Base-by-base conservation (phyloP, 2,888 invertebrate genomes). In the Euphydryas editha region DNA sequence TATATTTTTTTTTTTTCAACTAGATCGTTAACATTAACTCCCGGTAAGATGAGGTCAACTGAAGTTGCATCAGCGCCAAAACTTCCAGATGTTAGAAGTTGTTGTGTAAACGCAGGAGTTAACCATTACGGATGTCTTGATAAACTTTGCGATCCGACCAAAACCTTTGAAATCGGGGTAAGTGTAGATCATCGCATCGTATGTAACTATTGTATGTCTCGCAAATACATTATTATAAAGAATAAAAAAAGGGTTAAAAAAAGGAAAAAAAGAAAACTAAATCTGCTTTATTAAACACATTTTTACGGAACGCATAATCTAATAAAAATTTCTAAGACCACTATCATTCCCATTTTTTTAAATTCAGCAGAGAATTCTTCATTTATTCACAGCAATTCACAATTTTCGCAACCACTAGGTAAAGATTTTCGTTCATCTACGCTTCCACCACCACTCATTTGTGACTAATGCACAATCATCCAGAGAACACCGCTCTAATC, bases 91-190 rank as follows among this genome's bases (percentile, higher is more conserved):
- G 95, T 97, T 0, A 90, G 93, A n/a, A 88, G 93, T 0, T 97
- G 97, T 81, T 97, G 97, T 78, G 91, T 94, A 15, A 86, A 94
- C 2, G 95, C 95, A 51, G 96, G 96, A 0, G 95, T 97, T 80
- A 94, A 94, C 51, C 96, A 96, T 82, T 94, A 94, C 72, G 94
- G 95, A 59, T 97, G 97, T 79, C 87, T 97, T 21, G 95, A 95
- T 77, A 96, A 96, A 79, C 93, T 97, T 74, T 97, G 97, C 79
- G 96, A 97, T 82, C 97, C 97, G 0, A 94, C 94, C 59, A 94
- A 93, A 78, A 92, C 92, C 17, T 84, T 82, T 46, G 90, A 92
- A 68, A 92, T 92, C 68, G 90, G 81, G 55, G 92, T 92, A 86
- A 86, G 91, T 85, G 49, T 30, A 24, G 2, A 44, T n/a, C 39